These are phyloP conservation scores for Drosophila nigromelanica DNA, from an alignment of 1,140 invertebrate genomes.

Conservation along the genomic window DNA sequence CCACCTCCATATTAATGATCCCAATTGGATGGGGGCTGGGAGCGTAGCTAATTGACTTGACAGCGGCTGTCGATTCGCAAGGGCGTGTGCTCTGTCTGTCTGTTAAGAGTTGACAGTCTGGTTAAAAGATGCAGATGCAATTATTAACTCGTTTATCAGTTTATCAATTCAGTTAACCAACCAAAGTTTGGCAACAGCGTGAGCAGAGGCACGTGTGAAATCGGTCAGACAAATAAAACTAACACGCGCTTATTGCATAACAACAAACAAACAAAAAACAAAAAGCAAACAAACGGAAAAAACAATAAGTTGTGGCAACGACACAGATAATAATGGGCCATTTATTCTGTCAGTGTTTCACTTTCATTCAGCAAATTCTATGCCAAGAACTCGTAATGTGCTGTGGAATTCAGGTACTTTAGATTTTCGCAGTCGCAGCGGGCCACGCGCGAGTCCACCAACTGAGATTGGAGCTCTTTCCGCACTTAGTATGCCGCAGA, in stretches of 20 bases:
- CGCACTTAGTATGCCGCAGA: conserved; percentile 45
- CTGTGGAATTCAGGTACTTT: conserved; percentile 24
- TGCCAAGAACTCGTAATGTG: conserved; percentile 47
- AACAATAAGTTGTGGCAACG: neutral
- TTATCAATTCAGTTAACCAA: conserved; percentile 1
- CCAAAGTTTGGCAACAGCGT: neutral
- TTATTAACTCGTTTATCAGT: conserved; percentile 1
- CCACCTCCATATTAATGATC: conserved; percentile 41
- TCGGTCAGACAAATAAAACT: conserved; percentile 13
- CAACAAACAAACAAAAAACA: conserved; percentile 11
- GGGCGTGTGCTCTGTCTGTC: conserved; percentile 35
- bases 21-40: conserved; percentile 19
- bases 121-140: neutral
- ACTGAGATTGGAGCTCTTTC: neutral
- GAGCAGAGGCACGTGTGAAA: neutral
- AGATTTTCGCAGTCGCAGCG: conserved; percentile 5
- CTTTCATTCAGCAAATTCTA: conserved; percentile 68
- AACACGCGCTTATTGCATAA: conserved; percentile 21
- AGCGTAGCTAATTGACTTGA: conserved; percentile 47
- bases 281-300: neutral
- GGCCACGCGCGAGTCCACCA: conserved; percentile 22
- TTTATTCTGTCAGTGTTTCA: conserved; percentile 23
- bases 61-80: conserved; percentile 44
- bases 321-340: neutral
- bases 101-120: conserved; percentile 22